Evolutionary conservation across 2,113 vertebrate genomes (phyloP), one percentile per base, ranked within the genome.

Genomic region (Mugil cephalus): DNA sequence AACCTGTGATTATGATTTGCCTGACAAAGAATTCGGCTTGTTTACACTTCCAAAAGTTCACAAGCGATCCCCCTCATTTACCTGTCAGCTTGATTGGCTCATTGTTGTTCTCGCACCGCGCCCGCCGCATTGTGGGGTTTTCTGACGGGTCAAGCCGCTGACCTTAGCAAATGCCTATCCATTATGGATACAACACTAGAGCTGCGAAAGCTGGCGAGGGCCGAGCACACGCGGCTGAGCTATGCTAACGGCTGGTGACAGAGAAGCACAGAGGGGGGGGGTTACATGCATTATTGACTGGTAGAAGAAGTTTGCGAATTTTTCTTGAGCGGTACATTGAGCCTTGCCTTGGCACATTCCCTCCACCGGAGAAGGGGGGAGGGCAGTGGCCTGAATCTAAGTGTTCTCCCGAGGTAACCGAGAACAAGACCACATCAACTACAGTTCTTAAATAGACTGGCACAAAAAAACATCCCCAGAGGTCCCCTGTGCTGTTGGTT

Each of bases 281-380:
- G 66, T 42, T 52, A 52, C 68, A 83, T 87, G 77, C 71, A 88
- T 90, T 85, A 90, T 89, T 91, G 88, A 91, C 79, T 61, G 53
- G 11, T 21, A 75, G 42, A 12, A 52, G 50, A 83, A 83, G 74
- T 79, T 53, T 53, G 30, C 60, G 42, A 77, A 43, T 80, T 88
- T 82, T 82, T 76, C 24, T 77, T n/a, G 34, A 35, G 74, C 58
- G 79, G 65, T 70, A 69, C 73, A 83, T 85, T 83, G 80, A 85
- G 75, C 40, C 35, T 69, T 68, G 84, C 71, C 30, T 79, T 19
- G 2, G 67, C 67, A 67, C 43, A 67, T 70, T 84, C 54, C 18
- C 42, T 69, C 42, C 43, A 58, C 60, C 39, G 17, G 40, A 66
- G 30, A 35, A 45, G 43, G 51, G 43, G 51, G 63, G 59, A 55